A percentile compares a stretch with the other conserved stretches of the same genome.
Conservation (phyloP, 2,888 invertebrate species). For the Hypolimnas misippus region DNA sequence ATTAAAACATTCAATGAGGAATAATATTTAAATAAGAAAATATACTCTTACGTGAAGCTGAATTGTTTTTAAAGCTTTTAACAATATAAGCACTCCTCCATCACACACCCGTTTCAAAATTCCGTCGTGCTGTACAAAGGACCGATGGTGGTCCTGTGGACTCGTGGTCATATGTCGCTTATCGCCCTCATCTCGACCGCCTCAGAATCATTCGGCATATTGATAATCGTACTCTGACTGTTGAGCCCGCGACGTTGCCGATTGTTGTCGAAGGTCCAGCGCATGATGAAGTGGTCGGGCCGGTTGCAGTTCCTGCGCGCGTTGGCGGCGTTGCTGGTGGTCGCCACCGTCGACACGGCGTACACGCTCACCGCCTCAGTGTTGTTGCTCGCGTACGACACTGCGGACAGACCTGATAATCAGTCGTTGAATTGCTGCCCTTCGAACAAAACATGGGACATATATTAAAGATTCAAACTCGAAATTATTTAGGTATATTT, state of each 20-base stretch:
- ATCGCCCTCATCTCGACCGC: conserved; percentile 27
- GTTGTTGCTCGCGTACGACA: conserved; percentile 50
- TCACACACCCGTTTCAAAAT: conserved; percentile 18
- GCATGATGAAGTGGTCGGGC: conserved; percentile 50
- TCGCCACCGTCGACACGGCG: conserved; percentile 1
- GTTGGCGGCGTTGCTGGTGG: conserved; percentile 26
- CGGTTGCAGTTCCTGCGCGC: conserved; percentile 38
- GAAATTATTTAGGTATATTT: neutral
- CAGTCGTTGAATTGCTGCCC: conserved; percentile 13
- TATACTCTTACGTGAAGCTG: conserved; percentile 1
- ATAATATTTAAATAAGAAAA: neutral
- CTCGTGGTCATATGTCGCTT: neutral
- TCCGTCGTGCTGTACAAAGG: conserved; percentile 9
- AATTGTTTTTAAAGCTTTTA: conserved; percentile 8
- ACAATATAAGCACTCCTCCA: conserved; percentile 12
- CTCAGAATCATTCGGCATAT: conserved; percentile 13
- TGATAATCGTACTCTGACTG: conserved; percentile 5
- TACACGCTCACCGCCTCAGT: conserved; percentile 49
- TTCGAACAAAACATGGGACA: no score
- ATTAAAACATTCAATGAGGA: no score
- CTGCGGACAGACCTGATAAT: conserved; percentile 49
- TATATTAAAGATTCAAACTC: neutral
- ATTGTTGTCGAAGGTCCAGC: conserved; percentile 63
- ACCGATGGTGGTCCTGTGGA: neutral
- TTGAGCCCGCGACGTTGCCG: conserved; percentile 43